Evolutionary conservation across 2,113 vertebrate genomes (phyloP).

Genomic region (Megalops atlanticus): DNA sequence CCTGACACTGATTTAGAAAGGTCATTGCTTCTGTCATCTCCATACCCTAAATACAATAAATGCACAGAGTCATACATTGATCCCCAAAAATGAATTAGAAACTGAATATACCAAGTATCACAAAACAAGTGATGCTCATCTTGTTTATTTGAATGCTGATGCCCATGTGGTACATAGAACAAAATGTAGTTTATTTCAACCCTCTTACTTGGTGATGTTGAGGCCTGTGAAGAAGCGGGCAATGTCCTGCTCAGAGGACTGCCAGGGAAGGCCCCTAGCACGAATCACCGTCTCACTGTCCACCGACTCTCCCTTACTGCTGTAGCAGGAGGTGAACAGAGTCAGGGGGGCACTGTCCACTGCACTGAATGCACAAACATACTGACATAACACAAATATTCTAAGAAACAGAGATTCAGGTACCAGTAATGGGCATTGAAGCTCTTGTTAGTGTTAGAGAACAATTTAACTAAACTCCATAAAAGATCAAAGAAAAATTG

Average conservation of each 20-base stretch:
- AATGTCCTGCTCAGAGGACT: constrained; percentile 96
- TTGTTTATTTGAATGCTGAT: too few species aligned
- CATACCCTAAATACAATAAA: too few species aligned
- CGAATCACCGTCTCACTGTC: constrained; percentile 94
- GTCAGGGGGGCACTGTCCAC: too few species aligned
- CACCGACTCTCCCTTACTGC: constrained; percentile 89
- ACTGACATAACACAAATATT: background rate
- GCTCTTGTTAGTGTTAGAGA: background rate
- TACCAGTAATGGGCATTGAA: background rate
- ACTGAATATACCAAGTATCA: too few species aligned
- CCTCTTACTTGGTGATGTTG: constrained; percentile 92
- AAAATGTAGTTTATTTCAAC: too few species aligned
- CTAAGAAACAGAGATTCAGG: background rate
- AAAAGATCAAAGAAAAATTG: too few species aligned
- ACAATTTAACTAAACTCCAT: too few species aligned
- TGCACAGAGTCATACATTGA: too few species aligned
- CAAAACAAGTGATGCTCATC: too few species aligned
- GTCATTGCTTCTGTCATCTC: too few species aligned
- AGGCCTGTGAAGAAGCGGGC: constrained; percentile 97
- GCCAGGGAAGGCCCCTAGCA: constrained; percentile 93
- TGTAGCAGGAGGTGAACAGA: constrained; percentile 47
- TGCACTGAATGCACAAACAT: background rate
- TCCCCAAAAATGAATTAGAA: too few species aligned
- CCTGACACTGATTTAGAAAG: background rate
- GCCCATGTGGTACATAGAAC: too few species aligned